Evolutionary conservation across 2,888 invertebrate genomes (phyloP), one percentile per base, ranked within the genome.

Genomic region (Ophonus ardosiacus): DNA sequence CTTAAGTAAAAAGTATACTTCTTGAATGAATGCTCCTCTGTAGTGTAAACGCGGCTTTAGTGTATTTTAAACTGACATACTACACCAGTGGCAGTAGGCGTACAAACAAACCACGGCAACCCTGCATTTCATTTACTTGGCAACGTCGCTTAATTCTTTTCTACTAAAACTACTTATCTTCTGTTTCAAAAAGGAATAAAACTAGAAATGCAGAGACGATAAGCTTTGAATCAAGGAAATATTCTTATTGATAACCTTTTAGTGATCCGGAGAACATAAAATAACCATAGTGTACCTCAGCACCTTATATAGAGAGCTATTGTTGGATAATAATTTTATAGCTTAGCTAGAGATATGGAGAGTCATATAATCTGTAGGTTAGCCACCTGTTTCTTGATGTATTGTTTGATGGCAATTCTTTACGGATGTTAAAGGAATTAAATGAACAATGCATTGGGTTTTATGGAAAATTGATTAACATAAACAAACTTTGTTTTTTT

Each of bases 101-200:
- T 68, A 68, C 31, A 68, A 68, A 68, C 68, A 68, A 68, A 68
- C 68, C 38, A 31, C 10, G 40, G 68, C 68, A 68, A 15, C 40
- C 13, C 40, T 68, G 68, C 24, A 21, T 24, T 24, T 15, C 8
- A 31, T 17, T 38, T 38, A 38, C 18, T 68, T 68, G 38, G 31
- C 68, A 68, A 68, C 68, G 8, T 21, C 31, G n/a, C 65, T 65
- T 65, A 17, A 21, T 68, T 8, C n/a, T 68, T 38, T 38, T 68
- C 68, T 68, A 17, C 68, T 68, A 68, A 40, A 68, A 68, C n/a
- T 68, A 68, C 17, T 68, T 68, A 68, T 68, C 68, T 68, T 68
- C 18, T 18, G 4, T 18, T 24, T 24, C 63, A 24, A 63, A 63
- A 63, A 63, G 5, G 63, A 63, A 18, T 24, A 17, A 63, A 24